phyloP scores from a whole-genome alignment of 2,888 invertebrate species.

The Lepidochitona cinerea region DNA sequence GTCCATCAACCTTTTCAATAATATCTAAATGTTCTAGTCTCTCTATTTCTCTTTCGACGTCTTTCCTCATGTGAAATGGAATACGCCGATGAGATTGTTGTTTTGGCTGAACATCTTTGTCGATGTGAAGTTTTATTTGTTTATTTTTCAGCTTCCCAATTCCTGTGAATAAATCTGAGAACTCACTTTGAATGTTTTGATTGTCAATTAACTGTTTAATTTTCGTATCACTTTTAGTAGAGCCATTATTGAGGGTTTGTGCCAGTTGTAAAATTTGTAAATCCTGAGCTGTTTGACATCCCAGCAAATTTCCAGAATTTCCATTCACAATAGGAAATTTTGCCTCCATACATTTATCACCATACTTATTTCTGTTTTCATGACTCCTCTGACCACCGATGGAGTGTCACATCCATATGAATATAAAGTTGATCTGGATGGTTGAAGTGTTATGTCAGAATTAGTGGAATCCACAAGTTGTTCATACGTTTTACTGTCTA shows the following conservation, averaged over 20 bases:
- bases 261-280: not conserved
- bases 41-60: conserved; percentile 28
- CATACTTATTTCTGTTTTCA: not conserved
- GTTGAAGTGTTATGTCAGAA: not conserved
- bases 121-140: conserved; percentile 27
- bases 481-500: conserved; percentile 26
- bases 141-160: conserved; percentile 24
- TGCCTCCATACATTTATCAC: not conserved
- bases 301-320: not conserved
- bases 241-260: not conserved
- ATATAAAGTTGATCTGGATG: not conserved
- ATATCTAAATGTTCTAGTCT: conserved; percentile 23
- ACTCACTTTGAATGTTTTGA: not conserved
- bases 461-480: not conserved
- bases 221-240: conserved; percentile 17
- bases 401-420: conserved; percentile 2
- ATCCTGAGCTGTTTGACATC: not conserved
- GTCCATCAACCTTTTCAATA: conserved; percentile 33
- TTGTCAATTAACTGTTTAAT: conserved; percentile 19
- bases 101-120: conserved; percentile 23
- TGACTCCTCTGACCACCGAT: not conserved
- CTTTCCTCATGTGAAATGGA: conserved; percentile 30
- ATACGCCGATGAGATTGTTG: conserved; percentile 17
- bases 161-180: conserved; percentile 10
- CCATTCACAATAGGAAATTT: not conserved